A percentile compares a stretch with the other conserved stretches of the same genome.
phyloP scores from a whole-genome alignment of 1,140 invertebrate genomes.

The Pseudomyrmex dendroicus region DNA sequence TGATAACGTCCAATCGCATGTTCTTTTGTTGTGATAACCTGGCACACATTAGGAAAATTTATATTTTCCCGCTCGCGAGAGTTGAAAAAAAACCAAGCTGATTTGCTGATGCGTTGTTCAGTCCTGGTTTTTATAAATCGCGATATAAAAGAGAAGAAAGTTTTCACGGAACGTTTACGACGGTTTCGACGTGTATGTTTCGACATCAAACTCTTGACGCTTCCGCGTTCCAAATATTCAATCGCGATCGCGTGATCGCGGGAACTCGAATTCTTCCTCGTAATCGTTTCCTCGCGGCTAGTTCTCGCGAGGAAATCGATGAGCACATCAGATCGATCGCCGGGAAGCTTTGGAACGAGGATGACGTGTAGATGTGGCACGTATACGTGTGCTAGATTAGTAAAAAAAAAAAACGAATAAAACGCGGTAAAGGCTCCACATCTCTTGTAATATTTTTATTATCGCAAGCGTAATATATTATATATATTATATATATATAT shows the following conservation, averaged over 20 bases:
- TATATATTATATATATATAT: slow-evolving; percentile 43
- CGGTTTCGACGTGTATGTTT: slow-evolving; percentile 76
- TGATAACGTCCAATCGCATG: slow-evolving; percentile 70
- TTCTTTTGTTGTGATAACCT: slow-evolving; percentile 72
- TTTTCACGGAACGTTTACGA: slow-evolving; percentile 70
- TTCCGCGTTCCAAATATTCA: slow-evolving; percentile 68
- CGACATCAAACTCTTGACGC: slow-evolving; percentile 73
- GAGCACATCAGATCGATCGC: neutral
- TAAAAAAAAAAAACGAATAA: slow-evolving; percentile 72
- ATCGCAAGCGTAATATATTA: slow-evolving; percentile 81
- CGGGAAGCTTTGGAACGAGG: slow-evolving; percentile 56
- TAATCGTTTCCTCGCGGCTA: neutral
- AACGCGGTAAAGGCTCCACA: slow-evolving; percentile 79
- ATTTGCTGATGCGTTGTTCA: slow-evolving; percentile 64
- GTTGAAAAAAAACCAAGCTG: slow-evolving; percentile 45
- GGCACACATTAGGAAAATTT: slow-evolving; percentile 52
- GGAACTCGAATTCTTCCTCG: neutral
- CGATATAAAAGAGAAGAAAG: slow-evolving; percentile 15
- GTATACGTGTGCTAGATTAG: slow-evolving; percentile 68
- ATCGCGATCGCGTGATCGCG: neutral
- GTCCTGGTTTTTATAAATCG: slow-evolving; percentile 64
- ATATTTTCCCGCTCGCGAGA: slow-evolving; percentile 53
- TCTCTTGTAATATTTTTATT: slow-evolving; percentile 85
- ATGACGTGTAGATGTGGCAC: slow-evolving; percentile 27
- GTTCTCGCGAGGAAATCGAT: neutral